A percentile compares a stretch with the other conserved stretches of the same genome.
Evolutionary conservation across 2,113 vertebrate species (phyloP).

Genomic region (Trochalopteron elliotii): DNA sequence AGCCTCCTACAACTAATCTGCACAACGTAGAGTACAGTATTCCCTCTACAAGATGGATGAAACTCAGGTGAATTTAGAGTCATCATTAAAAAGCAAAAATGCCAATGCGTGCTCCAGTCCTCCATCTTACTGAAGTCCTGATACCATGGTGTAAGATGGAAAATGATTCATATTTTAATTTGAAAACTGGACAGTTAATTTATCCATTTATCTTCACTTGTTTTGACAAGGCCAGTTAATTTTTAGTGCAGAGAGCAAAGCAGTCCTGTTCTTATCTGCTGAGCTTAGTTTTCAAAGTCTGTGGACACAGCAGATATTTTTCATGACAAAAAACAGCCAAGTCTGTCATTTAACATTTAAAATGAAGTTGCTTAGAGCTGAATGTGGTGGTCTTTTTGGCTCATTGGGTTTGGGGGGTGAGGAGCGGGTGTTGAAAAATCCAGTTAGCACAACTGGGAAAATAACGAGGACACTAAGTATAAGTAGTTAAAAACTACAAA

Average conservation of each 20-base stretch:
- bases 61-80: neutral
- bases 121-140: neutral
- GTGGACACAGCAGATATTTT: neutral
- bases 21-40: neutral
- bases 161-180: neutral
- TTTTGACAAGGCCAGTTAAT: neutral
- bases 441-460: neutral
- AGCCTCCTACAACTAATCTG: neutral
- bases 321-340: neutral
- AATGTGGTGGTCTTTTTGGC: neutral
- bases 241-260: neutral
- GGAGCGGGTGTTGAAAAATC: neutral
- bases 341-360: neutral
- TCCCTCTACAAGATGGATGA: neutral
- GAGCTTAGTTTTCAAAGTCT: neutral
- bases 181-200: neutral
- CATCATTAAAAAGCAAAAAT: neutral
- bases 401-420: rapidly evolving
- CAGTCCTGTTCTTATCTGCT: neutral
- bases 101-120: neutral
- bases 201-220: neutral
- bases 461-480: neutral
- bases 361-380: neutral
- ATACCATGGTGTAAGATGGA: neutral
- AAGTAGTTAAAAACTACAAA: neutral